Evolutionary conservation across 2,113 vertebrate species (phyloP).

Genomic region (Brienomyrus longianalis): DNA sequence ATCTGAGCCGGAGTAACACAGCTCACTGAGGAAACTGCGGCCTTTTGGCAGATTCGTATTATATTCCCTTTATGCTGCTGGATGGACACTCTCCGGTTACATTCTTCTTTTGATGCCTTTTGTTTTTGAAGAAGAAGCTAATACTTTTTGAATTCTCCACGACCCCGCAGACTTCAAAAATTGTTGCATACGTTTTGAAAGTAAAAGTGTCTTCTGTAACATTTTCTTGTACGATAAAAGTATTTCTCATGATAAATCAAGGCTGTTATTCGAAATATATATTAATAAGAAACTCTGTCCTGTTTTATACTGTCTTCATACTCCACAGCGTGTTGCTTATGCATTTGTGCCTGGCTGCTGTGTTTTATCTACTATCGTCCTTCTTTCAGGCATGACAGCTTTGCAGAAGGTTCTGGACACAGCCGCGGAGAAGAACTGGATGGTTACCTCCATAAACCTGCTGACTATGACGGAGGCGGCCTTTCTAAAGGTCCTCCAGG

Average conservation of each 20-base stretch:
- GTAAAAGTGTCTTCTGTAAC: neutral
- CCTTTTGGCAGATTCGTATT: neutral
- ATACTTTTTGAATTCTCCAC: neutral
- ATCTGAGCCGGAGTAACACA: neutral
- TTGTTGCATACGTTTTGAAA: neutral
- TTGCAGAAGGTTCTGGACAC: slow-evolving; percentile 91
- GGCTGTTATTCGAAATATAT: neutral
- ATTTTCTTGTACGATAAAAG: neutral
- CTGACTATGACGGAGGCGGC: slow-evolving; percentile 77
- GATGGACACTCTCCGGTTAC: neutral
- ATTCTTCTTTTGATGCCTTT: neutral
- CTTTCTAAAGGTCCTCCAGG: slow-evolving; percentile 79
- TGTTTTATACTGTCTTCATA: neutral
- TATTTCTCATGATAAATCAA: neutral
- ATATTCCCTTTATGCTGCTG: neutral
- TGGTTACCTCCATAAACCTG: slow-evolving; percentile 91
- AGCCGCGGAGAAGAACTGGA: slow-evolving; percentile 87
- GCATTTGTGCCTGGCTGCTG: neutral
- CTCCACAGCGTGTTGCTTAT: neutral
- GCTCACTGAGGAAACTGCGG: neutral
- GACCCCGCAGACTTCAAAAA: slow-evolving; percentile 10
- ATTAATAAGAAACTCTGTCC: neutral
- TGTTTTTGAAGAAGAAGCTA: neutral
- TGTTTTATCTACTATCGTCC: neutral
- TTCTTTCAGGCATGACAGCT: slow-evolving; percentile 73